Percentiles rank a stretch among this genome's conserved stretches.
phyloP scores from a whole-genome alignment of 2,888 invertebrate species.

The Brachypalpus laphriformis region DNA sequence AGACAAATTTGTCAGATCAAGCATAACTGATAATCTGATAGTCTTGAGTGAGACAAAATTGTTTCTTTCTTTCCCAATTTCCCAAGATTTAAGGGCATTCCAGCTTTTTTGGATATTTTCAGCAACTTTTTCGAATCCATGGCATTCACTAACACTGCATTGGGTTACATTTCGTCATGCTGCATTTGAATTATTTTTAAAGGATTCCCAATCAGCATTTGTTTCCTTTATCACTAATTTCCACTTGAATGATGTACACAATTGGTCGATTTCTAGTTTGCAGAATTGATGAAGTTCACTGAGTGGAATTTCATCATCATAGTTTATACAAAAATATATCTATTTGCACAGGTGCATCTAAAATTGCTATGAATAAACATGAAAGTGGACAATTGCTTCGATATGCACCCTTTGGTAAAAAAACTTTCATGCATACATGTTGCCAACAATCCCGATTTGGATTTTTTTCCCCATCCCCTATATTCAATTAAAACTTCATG shows the following conservation, averaged over 20 bases:
- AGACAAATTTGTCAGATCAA: too few species aligned
- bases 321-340: not conserved
- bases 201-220: not conserved
- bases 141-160: too few species aligned
- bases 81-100: too few species aligned
- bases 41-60: too few species aligned
- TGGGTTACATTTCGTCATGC: too few species aligned
- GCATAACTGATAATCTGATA: too few species aligned
- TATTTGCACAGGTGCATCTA: not conserved
- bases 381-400: not conserved
- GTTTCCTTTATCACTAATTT: not conserved
- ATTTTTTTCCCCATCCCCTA: not conserved
- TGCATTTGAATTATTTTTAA: too few species aligned
- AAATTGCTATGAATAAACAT: constrained; percentile 4
- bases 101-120: too few species aligned
- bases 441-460: not conserved
- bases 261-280: not conserved
- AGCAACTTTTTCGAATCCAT: too few species aligned
- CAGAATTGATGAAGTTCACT: not conserved
- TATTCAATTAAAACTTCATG: not conserved
- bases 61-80: too few species aligned
- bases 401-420: not conserved
- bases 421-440: not conserved
- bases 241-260: not conserved
- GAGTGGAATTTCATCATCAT: not conserved